These are phyloP conservation scores for Gasteruption jaculator DNA, from an alignment of 2,888 invertebrate genomes.

Conservation along the genomic window DNA sequence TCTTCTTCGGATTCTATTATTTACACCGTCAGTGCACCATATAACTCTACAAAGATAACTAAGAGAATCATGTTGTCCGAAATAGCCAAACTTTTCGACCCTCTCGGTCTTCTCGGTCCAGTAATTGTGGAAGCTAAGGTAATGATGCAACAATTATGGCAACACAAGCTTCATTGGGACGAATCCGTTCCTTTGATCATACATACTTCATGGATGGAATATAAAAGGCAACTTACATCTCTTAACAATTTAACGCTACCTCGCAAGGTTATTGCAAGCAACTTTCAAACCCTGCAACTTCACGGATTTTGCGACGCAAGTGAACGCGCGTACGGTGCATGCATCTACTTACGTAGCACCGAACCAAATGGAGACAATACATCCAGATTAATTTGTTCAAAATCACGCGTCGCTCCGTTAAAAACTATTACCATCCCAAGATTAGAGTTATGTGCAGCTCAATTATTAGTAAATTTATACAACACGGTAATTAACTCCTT, in stretches of 20 bases:
- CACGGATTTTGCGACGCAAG: conserved; percentile 28
- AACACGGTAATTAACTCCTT: conserved; percentile 10
- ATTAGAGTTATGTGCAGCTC: conserved; percentile 29
- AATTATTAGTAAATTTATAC: conserved; percentile 20
- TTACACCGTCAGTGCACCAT: not conserved
- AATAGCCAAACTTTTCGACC: conserved; percentile 27
- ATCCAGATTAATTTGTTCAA: conserved; percentile 25
- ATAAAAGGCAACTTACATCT: conserved; percentile 10
- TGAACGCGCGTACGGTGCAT: conserved; percentile 24
- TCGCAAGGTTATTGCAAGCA: not conserved
- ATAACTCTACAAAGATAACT: too few species aligned
- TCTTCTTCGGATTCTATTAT: not conserved
- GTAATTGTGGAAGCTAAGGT: conserved; percentile 27
- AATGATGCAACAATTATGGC: conserved; percentile 30
- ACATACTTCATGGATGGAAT: conserved; percentile 14
- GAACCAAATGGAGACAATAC: not conserved
- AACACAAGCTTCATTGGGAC: conserved; percentile 29
- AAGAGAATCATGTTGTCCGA: conserved; percentile 22
- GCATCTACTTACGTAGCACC: conserved; percentile 21
- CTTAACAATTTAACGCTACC: conserved; percentile 14
- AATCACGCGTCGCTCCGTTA: conserved; percentile 31
- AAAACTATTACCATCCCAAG: conserved; percentile 26
- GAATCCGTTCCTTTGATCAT: conserved; percentile 23
- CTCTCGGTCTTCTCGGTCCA: conserved; percentile 26
- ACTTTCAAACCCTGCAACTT: conserved; percentile 8